A percentile compares a stretch with the other conserved stretches of the same genome.
phyloP scores from a whole-genome alignment of 2,888 invertebrate species.

The Rhabditoides inermis region DNA sequence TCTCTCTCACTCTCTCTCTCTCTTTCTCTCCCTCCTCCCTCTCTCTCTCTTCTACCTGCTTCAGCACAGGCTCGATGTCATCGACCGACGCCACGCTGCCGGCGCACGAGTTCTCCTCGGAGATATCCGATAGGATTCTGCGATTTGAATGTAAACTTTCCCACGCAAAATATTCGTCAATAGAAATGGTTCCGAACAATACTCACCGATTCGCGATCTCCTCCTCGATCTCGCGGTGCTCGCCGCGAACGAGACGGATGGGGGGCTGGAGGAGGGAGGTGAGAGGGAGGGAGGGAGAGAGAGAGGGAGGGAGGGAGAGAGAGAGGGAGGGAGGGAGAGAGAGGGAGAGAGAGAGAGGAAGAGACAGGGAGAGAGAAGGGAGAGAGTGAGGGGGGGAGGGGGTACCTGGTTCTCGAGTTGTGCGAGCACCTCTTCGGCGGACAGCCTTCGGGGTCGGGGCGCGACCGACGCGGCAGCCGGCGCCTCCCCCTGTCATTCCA shows the following conservation, averaged over 20 bases:
- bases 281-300: not conserved
- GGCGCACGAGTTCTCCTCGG: conserved; percentile 49
- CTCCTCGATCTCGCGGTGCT: conserved; percentile 48
- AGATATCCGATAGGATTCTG: conserved; percentile 45
- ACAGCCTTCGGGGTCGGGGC: too few species aligned
- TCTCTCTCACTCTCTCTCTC: conserved; percentile 5
- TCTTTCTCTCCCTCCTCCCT: not conserved
- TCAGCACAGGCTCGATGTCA: conserved; percentile 28
- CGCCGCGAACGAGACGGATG: conserved; percentile 45
- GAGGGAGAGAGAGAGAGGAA: not conserved
- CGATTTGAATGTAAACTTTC: not conserved
- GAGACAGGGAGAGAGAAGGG: not conserved
- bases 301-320: not conserved
- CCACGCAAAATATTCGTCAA: too few species aligned
- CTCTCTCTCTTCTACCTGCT: not conserved
- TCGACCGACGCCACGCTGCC: conserved; percentile 41
- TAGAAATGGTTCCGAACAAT: too few species aligned
- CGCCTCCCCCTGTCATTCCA: too few species aligned
- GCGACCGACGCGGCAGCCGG: too few species aligned
- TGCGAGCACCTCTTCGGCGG: too few species aligned
- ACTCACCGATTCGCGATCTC: conserved; percentile 52
- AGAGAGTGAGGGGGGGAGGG: conserved; percentile 1
- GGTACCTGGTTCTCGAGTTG: too few species aligned
- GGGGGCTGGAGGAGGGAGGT: conserved; percentile 21
- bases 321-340: not conserved